Evolutionary conservation across 2,888 invertebrate genomes (phyloP).

Genomic region (Cheiracanthium punctorium): DNA sequence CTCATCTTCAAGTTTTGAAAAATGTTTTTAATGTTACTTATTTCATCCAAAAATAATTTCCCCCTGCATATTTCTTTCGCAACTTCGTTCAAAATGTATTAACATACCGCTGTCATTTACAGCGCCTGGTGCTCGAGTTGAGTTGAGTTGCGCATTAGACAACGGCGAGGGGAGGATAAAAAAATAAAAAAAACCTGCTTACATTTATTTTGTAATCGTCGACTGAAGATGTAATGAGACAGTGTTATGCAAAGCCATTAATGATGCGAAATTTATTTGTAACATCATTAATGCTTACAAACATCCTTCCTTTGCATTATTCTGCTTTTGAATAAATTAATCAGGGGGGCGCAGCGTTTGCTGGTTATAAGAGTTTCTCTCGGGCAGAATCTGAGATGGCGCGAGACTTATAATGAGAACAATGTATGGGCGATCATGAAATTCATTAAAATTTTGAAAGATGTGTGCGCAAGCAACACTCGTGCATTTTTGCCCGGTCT

Average conservation of each 20-base stretch:
- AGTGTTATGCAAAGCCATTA: neutral
- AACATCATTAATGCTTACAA: slow-evolving; percentile 7
- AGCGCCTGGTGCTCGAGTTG: neutral
- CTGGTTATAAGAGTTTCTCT: neutral
- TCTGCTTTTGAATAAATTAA: neutral
- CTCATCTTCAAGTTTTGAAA: too few species aligned
- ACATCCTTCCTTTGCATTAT: neutral
- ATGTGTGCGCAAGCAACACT: neutral
- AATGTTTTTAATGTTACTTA: too few species aligned
- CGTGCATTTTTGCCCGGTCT: neutral
- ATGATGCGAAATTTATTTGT: neutral
- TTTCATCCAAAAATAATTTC: too few species aligned
- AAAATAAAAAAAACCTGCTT: neutral
- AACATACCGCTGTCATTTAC: neutral
- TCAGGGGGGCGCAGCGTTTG: too few species aligned
- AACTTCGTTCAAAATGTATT: neutral
- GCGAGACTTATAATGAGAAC: neutral
- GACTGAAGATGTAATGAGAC: neutral
- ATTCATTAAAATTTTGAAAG: neutral
- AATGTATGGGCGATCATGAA: neutral
- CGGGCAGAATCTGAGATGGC: neutral
- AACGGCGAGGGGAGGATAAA: neutral
- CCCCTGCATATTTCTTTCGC: too few species aligned
- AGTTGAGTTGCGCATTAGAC: neutral
- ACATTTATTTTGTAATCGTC: neutral